Evolutionary conservation across 2,797 vertebrate genomes (phyloP), one percentile per base, ranked within the genome.

Genomic region (Scomberomorus guttatus): DNA sequence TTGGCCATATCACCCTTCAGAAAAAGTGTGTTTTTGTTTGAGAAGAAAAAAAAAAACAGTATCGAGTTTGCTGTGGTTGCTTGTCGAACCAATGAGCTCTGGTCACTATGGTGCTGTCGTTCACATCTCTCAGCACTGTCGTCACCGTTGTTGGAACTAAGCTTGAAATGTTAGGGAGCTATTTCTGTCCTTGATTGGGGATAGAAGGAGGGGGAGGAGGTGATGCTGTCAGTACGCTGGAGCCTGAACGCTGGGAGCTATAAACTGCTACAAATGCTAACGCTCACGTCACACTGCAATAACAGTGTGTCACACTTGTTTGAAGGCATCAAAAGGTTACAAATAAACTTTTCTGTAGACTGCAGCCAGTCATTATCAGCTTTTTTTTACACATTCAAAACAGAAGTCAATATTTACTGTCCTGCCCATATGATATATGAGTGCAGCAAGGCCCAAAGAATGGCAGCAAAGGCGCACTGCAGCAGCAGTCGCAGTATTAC

Each of bases 81-180:
- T 17, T 12, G 39, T 51, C 7, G 13, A 29, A 51, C 58, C 8
- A 37, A 32, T 34, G 50, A 70, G 25, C 48, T 65, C 18, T 50
- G 72, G 71, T 80, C 58, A 59, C 39, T 6, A 20, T n/a, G 72
- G 24, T 51, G 59, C 63, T 54, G 81, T 60, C 13, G 34, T 69
- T 83, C 75, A 67, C 64, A 51, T 73, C 50, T 8, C 32, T 68
- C 50, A 20, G n/a, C 63, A 24, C 75, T 39, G 68, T 42, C 60
- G 29, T 84, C 69, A 63, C 77, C 85, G 84, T 86, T 80, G 89
- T 88, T 81, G 90, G 87, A 87, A 82, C 85, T 90, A 75, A 86
- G 89, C 87, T 87, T 79, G 90, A 94, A 95, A 94, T 94, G 93
- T 90, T 94, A 83, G 42, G 89, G 83, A 86, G 89, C 92, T 95